These are phyloP conservation scores for Petromus typicus DNA, from an alignment of 2,113 vertebrate species.

Conservation along the genomic window DNA sequence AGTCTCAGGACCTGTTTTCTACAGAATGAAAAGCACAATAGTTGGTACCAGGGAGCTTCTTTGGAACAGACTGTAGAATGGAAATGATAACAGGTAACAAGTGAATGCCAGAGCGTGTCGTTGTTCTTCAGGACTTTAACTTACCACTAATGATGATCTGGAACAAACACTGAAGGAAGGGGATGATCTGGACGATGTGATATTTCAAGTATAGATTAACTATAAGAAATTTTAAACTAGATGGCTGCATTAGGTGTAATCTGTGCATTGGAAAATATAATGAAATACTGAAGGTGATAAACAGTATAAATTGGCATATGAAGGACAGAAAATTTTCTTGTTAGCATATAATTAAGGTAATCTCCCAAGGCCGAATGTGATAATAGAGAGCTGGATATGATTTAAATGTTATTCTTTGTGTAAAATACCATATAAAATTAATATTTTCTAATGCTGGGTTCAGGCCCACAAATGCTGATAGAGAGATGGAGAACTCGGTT, in stretches of 20 bases:
- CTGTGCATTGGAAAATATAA: neutral
- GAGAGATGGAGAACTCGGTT: no score
- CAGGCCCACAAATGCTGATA: no score
- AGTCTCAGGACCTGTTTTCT: neutral
- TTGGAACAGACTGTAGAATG: neutral
- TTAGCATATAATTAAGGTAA: neutral
- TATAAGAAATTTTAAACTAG: neutral
- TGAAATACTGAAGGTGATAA: conserved; percentile 9
- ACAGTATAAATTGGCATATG: neutral
- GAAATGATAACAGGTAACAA: neutral
- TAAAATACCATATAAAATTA: neutral
- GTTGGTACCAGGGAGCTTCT: neutral
- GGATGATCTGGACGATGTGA: neutral
- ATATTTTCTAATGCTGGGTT: neutral
- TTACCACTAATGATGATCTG: neutral
- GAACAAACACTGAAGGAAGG: neutral
- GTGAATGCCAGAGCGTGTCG: neutral
- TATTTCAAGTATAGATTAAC: neutral
- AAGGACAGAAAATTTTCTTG: neutral
- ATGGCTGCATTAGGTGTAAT: neutral
- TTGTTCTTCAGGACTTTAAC: neutral
- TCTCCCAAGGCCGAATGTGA: neutral
- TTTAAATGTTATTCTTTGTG: neutral
- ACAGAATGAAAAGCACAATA: neutral
- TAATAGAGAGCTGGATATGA: neutral